phyloP scores from a whole-genome alignment of 92 coral and sea anemone genomes.

The Parazoanthus atlanticus region DNA sequence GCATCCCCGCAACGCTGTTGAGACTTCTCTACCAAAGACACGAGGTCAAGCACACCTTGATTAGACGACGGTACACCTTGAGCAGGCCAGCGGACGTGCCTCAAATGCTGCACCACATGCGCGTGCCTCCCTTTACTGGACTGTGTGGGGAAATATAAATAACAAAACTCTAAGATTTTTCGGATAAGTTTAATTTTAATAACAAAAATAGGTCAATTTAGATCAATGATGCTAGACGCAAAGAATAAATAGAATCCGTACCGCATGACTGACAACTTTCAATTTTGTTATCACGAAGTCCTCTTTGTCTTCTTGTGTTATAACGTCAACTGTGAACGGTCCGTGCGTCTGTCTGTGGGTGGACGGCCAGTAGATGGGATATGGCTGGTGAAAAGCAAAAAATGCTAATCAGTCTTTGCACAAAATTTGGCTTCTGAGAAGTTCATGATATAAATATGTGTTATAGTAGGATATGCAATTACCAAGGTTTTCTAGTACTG shows the following conservation, averaged over 20 bases:
- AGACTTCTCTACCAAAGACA: slow-evolving; percentile 57
- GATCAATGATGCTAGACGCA: too few relatives aligned
- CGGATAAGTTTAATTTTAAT: too few relatives aligned
- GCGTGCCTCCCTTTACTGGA: slow-evolving; percentile 8
- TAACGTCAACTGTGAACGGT: slow-evolving; percentile 34
- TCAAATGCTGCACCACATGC: slow-evolving; percentile 59
- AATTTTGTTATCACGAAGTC: slow-evolving; percentile 22
- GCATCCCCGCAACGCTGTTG: slow-evolving; percentile 57
- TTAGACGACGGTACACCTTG: slow-evolving; percentile 53
- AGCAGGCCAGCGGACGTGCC: slow-evolving; percentile 63
- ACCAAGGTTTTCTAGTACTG: too few relatives aligned
- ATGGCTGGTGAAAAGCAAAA: slow-evolving; percentile 10
- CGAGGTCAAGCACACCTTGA: slow-evolving; percentile 59
- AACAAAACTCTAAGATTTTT: too few relatives aligned
- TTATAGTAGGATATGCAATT: too few relatives aligned
- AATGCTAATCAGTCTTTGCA: too few relatives aligned
- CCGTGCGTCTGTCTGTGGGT: slow-evolving; percentile 38
- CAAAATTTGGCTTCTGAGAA: too few relatives aligned
- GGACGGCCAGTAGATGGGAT: slow-evolving; percentile 50
- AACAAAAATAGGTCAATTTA: too few relatives aligned
- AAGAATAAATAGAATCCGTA: neutral
- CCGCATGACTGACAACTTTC: slow-evolving; percentile 10
- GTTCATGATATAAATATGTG: too few relatives aligned
- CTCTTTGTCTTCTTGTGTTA: slow-evolving; percentile 5
- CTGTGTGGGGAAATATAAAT: too few relatives aligned